A percentile compares a stretch with the other conserved stretches of the same genome.
Evolutionary conservation across 1,140 invertebrate genomes (phyloP).

Genomic region (Anastrepha ludens): DNA sequence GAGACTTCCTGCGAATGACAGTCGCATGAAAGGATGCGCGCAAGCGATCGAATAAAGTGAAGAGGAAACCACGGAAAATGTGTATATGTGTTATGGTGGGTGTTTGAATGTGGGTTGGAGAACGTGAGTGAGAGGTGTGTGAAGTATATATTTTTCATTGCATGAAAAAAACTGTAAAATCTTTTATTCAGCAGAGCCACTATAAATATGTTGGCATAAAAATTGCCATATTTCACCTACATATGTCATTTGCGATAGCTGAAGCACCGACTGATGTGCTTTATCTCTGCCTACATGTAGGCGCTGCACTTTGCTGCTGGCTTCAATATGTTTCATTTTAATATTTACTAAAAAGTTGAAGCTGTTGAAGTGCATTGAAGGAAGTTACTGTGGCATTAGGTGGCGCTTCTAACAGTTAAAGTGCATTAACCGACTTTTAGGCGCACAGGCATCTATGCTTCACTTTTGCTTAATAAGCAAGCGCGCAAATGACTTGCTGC

Average conservation of each 20-base stretch:
- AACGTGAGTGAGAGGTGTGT: not conserved
- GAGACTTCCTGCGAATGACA: slow-evolving; percentile 14
- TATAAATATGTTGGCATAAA: slow-evolving; percentile 27
- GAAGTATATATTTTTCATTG: not conserved
- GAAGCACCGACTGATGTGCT: slow-evolving; percentile 5
- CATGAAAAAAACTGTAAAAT: slow-evolving; percentile 23
- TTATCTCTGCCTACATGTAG: slow-evolving; percentile 35
- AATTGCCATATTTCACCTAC: slow-evolving; percentile 48
- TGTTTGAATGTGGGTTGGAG: not conserved
- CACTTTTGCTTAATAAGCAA: slow-evolving; percentile 4
- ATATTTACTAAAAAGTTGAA: not conserved
- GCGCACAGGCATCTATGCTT: not conserved
- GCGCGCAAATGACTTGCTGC: not conserved
- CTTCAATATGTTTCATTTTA: not conserved
- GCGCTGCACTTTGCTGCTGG: not conserved
- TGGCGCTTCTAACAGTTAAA: not conserved
- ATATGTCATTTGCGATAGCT: slow-evolving; percentile 31
- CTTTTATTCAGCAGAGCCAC: not conserved
- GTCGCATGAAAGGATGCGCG: slow-evolving; percentile 10
- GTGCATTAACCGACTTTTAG: slow-evolving; percentile 47
- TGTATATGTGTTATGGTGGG: not conserved
- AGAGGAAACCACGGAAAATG: not conserved
- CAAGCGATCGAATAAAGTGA: slow-evolving; percentile 22
- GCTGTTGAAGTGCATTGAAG: not conserved
- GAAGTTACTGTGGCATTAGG: not conserved